Conservation (phyloP, 2,797 vertebrate genomes). For the Sparus aurata region DNA sequence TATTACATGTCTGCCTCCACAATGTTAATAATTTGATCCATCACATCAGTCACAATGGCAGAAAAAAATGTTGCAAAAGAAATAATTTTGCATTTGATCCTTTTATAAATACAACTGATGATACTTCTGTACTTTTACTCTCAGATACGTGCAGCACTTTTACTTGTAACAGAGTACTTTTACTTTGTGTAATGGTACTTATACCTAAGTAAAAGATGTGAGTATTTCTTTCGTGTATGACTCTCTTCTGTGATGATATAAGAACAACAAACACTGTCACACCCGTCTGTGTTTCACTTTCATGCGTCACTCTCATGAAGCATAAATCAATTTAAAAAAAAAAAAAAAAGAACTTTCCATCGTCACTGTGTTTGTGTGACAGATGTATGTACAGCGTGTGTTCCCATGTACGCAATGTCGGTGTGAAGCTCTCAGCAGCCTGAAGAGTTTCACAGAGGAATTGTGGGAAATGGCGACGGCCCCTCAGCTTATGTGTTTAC, state of each 20-base stretch:
- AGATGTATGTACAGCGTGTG: neutral
- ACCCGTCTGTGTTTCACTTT: too few species aligned
- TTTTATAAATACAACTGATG: neutral
- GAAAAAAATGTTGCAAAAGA: neutral
- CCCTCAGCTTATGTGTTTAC: neutral
- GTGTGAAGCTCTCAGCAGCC: neutral
- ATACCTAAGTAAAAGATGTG: too few species aligned
- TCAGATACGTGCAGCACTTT: neutral
- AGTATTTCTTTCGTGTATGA: too few species aligned
- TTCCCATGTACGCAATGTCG: neutral
- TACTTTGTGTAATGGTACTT: too few species aligned
- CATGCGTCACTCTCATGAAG: too few species aligned
- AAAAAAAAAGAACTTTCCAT: too few species aligned
- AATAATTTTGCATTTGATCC: neutral
- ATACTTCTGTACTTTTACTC: neutral
- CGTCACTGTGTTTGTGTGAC: too few species aligned
- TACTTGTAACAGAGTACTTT: too few species aligned
- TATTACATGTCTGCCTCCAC: neutral
- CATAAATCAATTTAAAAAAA: too few species aligned
- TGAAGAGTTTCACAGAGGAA: conserved; percentile 4
- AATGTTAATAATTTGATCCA: neutral
- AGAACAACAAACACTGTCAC: too few species aligned
- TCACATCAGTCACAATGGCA: neutral
- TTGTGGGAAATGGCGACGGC: neutral
- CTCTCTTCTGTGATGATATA: too few species aligned